Evolutionary conservation across 37 sponge, comb jelly and placozoan genomes (phyloP), one percentile per base, ranked within the genome.

Genomic region (Hormiphora californensis): DNA sequence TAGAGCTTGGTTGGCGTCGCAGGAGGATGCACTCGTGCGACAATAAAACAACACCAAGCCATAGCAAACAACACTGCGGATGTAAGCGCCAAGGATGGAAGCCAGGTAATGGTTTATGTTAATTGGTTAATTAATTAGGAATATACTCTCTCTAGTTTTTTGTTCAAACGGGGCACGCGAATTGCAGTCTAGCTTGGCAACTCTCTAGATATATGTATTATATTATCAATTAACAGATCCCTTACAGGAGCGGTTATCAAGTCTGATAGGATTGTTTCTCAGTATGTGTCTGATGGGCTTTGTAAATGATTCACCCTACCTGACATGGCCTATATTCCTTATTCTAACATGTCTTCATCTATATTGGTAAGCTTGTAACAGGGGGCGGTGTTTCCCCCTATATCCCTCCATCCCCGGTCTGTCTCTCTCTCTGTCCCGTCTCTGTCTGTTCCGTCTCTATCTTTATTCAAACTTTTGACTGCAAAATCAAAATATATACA

Each of bases 51-150:
- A 59, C 98, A 97, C 59, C 98, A 97, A 39, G 98, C 98, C 17
- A 85, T 91, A 15, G 57, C 88, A 27, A 88, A 92, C 87, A 97
- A 97, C 87, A 97, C 93, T 92, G 98, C 98, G 33, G 98, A 97
- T 63, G 98, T 97, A 8, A 89, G 93, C 41, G 98, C 98, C 28
- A 97, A 97, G 62, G 98, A 97, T 63, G 93, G 94, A 1, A 97
- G 95, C 86, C 98, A 97, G 88, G 95, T 92, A 49, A 35, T 81
- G 63, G 21, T n/a, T 1, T 59, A 30, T 23, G 32, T 21, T 31
- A 9, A 7, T 69, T 49, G 9, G n/a, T n/a, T n/a, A n/a, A n/a
- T n/a, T n/a, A n/a, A n/a, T n/a, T n/a, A n/a, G n/a, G n/a, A n/a
- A n/a, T n/a, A n/a, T n/a, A n/a, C n/a, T n/a, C n/a, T n/a, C n/a